phyloP scores from a whole-genome alignment of 2,888 invertebrate species.

The Sinentomon sp. region DNA sequence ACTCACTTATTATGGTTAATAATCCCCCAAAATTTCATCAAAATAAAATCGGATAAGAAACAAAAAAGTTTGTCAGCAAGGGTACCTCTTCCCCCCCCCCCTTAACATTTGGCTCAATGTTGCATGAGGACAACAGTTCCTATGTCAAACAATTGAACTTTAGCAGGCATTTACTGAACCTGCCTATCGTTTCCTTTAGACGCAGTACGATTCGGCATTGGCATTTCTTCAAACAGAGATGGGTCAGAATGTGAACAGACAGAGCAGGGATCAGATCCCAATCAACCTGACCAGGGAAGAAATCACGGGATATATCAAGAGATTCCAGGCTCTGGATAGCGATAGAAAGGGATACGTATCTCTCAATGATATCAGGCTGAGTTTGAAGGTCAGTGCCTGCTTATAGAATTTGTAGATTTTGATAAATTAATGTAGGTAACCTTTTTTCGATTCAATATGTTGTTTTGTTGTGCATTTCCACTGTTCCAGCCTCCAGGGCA shows the following conservation, averaged over 20 bases:
- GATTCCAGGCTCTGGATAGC: constrained; percentile 83
- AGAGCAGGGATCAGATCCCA: constrained; percentile 57
- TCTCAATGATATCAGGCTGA: constrained; percentile 81
- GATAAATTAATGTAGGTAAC: background rate
- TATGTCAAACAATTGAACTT: too few species aligned
- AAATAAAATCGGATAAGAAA: too few species aligned
- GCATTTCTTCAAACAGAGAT: constrained; percentile 81
- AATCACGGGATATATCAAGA: constrained; percentile 70
- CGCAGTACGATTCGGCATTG: constrained; percentile 47
- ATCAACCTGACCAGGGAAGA: constrained; percentile 82
- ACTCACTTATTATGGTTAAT: too few species aligned
- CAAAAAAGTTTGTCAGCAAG: too few species aligned
- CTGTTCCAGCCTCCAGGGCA: too few species aligned
- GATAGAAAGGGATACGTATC: constrained; percentile 95
- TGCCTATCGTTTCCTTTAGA: constrained; percentile 24
- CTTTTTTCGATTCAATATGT: too few species aligned
- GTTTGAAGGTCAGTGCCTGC: constrained; percentile 48
- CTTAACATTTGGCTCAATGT: too few species aligned
- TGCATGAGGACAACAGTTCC: too few species aligned
- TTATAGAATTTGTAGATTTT: background rate
- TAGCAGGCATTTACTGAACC: background rate
- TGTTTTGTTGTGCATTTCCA: too few species aligned
- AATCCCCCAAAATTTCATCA: too few species aligned
- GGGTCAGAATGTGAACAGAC: constrained; percentile 79
- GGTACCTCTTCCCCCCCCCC: too few species aligned